Conservation (phyloP, 1,140 invertebrate genomes). For the Aphis gossypii region DNA sequence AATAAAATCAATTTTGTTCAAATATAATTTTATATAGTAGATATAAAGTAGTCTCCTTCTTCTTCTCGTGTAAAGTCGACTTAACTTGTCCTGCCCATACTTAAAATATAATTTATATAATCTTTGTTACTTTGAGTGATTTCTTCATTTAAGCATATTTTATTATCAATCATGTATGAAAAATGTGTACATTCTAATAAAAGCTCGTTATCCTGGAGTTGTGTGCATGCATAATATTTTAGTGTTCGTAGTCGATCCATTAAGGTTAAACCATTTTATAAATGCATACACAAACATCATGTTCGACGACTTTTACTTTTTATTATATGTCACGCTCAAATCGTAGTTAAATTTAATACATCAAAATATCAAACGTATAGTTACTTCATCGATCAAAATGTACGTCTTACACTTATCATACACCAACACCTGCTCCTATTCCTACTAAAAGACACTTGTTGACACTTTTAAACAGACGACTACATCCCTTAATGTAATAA, state of each 20-base stretch:
- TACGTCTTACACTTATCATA: not conserved
- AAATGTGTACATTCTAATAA: not conserved
- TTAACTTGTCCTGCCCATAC: not conserved
- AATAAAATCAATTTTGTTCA: not conserved
- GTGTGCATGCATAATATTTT: not conserved
- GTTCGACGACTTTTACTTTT: not conserved
- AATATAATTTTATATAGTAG: not conserved
- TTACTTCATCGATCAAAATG: not conserved
- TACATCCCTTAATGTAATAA: not conserved
- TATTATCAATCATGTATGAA: not conserved
- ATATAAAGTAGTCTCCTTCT: not conserved
- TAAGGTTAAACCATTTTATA: not conserved
- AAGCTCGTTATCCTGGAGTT: not conserved
- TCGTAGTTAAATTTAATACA: not conserved
- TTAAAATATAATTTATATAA: not conserved
- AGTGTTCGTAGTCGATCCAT: not conserved
- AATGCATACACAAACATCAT: not conserved
- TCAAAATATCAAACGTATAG: conserved; percentile 8
- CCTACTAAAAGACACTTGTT: not conserved
- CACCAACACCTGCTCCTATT: not conserved
- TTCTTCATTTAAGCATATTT: not conserved
- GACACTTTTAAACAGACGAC: not conserved
- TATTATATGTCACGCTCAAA: not conserved
- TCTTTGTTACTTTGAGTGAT: not conserved
- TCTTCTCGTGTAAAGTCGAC: not conserved